phyloP scores from a whole-genome alignment of 2,113 vertebrate genomes.

The Enhydra lutris region DNA sequence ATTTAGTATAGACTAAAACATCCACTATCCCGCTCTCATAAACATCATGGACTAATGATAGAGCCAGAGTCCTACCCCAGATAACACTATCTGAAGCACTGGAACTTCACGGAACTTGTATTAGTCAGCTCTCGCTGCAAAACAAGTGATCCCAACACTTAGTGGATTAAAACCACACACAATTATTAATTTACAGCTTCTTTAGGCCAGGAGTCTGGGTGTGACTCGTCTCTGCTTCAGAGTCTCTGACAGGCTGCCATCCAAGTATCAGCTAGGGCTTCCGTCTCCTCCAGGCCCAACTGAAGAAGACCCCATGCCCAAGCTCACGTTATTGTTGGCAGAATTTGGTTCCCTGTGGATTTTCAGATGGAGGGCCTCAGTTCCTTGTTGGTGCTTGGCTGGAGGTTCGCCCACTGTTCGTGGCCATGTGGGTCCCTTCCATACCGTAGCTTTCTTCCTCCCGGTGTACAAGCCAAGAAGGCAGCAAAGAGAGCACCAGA shows the following conservation, averaged over 20 bases:
- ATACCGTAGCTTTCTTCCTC: background rate
- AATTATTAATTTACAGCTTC: background rate
- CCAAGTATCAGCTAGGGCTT: background rate
- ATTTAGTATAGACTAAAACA: background rate
- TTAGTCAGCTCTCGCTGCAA: background rate
- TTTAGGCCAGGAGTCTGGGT: background rate
- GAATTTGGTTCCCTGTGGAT: background rate
- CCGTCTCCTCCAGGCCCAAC: background rate
- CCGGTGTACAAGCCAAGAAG: background rate
- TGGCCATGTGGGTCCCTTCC: background rate
- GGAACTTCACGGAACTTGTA: background rate
- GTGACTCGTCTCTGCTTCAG: background rate
- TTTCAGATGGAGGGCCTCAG: background rate
- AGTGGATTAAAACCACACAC: background rate
- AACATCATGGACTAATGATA: background rate
- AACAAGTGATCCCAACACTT: background rate
- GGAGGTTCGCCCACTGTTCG: background rate
- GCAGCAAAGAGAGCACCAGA: background rate
- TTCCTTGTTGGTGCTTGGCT: background rate
- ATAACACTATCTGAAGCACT: background rate
- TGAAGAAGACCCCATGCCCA: background rate
- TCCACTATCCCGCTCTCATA: background rate
- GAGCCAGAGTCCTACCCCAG: background rate
- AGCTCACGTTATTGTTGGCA: background rate
- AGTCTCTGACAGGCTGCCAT: background rate